A percentile compares a stretch with the other conserved stretches of the same genome.
phyloP scores from a whole-genome alignment of 2,888 invertebrate species.

The Oligia fasciuncula region DNA sequence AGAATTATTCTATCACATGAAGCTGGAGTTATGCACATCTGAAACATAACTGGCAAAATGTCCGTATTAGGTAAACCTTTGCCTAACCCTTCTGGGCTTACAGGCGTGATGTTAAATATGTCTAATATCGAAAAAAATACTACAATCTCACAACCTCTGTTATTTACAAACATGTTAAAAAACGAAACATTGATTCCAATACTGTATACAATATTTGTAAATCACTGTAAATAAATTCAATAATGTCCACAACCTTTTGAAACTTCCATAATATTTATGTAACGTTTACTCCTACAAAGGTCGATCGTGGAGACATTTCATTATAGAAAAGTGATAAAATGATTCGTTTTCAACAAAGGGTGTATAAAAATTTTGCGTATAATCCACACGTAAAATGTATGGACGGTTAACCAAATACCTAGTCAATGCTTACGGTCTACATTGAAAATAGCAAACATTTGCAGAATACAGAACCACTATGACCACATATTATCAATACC shows the following conservation, averaged over 20 bases:
- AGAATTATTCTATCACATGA: not conserved
- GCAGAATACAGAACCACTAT: not conserved
- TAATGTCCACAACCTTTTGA: not conserved
- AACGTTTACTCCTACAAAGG: not conserved
- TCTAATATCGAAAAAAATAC: not conserved
- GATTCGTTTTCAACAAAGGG: no score
- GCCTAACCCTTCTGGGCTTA: not conserved
- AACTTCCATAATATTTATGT: not conserved
- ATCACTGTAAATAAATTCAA: not conserved
- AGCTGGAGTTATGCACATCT: no score
- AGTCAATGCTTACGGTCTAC: not conserved
- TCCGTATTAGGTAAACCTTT: no score
- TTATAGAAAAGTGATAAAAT: no score
- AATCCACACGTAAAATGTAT: no score
- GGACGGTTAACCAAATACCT: not conserved
- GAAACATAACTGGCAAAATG: no score
- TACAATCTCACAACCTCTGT: not conserved
- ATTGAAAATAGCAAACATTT: slow-evolving; percentile 1
- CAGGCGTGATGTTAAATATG: not conserved
- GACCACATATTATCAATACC: not conserved
- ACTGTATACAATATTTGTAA: not conserved
- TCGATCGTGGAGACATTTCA: no score
- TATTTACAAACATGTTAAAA: not conserved
- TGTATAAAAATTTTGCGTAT: no score
- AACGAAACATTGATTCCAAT: not conserved